Evolutionary conservation across 2,888 invertebrate genomes (phyloP).

Genomic region (Xanthia togata): DNA sequence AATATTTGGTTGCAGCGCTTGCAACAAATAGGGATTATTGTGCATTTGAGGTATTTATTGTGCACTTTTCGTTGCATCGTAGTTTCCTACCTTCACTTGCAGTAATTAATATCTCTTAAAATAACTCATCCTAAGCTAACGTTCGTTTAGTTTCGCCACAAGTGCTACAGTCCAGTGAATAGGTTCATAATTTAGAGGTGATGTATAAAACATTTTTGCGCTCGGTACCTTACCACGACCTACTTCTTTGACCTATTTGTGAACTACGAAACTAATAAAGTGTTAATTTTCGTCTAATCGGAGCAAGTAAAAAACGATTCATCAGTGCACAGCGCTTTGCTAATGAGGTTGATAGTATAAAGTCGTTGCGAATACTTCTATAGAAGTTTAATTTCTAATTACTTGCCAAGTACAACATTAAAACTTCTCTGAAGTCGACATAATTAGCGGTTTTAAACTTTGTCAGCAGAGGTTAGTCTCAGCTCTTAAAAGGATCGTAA

Average conservation of each 20-base stretch:
- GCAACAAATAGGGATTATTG: conserved; percentile 20
- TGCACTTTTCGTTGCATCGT: conserved; percentile 5
- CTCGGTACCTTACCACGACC: background rate
- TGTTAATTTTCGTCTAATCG: conserved; percentile 22
- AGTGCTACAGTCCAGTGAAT: background rate
- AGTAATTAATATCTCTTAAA: conserved; percentile 2
- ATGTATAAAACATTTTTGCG: conserved; percentile 10
- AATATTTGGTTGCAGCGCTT: conserved; percentile 41
- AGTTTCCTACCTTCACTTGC: background rate
- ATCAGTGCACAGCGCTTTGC: background rate
- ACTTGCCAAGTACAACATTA: conserved; percentile 42
- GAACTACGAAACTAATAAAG: conserved; percentile 13
- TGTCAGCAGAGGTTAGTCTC: conserved; percentile 17
- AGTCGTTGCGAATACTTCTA: conserved; percentile 23
- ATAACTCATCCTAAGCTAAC: background rate
- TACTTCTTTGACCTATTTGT: conserved; percentile 8
- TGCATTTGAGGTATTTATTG: conserved; percentile 11
- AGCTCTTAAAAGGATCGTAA: conserved; percentile 6
- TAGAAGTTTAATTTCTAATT: conserved; percentile 40
- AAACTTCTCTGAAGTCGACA: conserved; percentile 30
- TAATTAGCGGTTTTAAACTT: conserved; percentile 40
- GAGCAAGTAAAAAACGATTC: conserved; percentile 1
- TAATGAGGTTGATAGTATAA: conserved; percentile 14
- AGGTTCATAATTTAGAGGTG: conserved; percentile 2
- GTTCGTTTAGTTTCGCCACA: background rate